Conservation (phyloP, 1,140 invertebrate species). For the Drosophila erecta region DNA sequence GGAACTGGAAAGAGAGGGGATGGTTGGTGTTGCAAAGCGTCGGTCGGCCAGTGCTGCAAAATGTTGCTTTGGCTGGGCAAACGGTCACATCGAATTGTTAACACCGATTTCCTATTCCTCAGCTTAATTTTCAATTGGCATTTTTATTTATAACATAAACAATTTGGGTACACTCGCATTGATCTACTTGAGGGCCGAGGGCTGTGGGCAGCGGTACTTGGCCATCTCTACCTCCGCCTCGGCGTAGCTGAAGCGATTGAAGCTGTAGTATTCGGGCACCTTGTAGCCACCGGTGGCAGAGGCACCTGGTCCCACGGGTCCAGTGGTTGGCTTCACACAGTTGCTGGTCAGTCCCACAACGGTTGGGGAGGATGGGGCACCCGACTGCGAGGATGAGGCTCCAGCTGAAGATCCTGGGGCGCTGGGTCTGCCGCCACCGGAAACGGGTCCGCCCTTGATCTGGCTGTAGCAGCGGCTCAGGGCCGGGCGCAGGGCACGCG, state of each 20-base stretch:
- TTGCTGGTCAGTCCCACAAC: constrained; percentile 87
- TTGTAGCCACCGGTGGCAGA: constrained; percentile 91
- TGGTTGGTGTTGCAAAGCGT: constrained; percentile 10
- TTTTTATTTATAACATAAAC: constrained; percentile 35
- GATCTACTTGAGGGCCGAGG: constrained; percentile 83
- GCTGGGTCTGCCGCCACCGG: constrained; percentile 20
- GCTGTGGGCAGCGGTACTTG: constrained; percentile 90
- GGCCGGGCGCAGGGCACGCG: constrained; percentile 37
- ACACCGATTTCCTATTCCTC: not conserved
- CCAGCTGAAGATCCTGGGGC: constrained; percentile 5
- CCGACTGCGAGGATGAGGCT: not conserved
- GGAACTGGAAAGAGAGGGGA: constrained; percentile 41
- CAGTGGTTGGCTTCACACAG: constrained; percentile 86
- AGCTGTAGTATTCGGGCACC: constrained; percentile 94
- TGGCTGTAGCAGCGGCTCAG: constrained; percentile 67
- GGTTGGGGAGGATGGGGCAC: constrained; percentile 83
- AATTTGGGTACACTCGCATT: not conserved
- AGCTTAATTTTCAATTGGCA: constrained; percentile 18
- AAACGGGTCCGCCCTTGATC: constrained; percentile 45
- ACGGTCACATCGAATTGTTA: not conserved
- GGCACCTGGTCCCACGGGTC: constrained; percentile 90
- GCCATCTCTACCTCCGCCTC: constrained; percentile 94
- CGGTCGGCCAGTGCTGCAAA: not conserved
- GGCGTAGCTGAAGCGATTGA: constrained; percentile 91
- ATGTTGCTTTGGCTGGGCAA: not conserved